These are phyloP conservation scores for Megathymus violae DNA, from an alignment of 1,140 invertebrate species.

Conservation along the genomic window DNA sequence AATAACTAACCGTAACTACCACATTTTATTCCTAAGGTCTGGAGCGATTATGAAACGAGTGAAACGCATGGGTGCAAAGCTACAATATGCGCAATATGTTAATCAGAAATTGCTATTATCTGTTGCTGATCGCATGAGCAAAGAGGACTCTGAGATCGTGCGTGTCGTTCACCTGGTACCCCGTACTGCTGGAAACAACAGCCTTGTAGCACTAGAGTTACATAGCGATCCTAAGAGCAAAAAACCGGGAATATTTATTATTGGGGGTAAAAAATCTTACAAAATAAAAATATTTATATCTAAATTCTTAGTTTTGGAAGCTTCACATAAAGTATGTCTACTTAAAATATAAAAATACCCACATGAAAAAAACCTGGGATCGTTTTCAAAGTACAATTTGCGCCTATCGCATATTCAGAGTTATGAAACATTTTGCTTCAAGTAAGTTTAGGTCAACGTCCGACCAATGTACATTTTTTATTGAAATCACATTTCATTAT, in stretches of 20 bases:
- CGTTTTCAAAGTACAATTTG: too few relatives aligned
- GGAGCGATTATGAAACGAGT: conserved; percentile 65
- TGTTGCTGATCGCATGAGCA: conserved; percentile 43
- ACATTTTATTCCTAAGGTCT: conserved; percentile 61
- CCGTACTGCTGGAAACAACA: conserved; percentile 54
- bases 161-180: conserved; percentile 51
- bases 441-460: too few relatives aligned
- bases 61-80: conserved; percentile 41
- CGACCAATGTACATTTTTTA: too few relatives aligned
- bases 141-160: conserved; percentile 53
- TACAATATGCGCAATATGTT: conserved; percentile 52
- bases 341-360: too few relatives aligned
- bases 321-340: too few relatives aligned
- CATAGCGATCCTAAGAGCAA: conserved; percentile 61
- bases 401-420: too few relatives aligned
- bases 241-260: conserved; percentile 72
- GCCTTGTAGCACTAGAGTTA: conserved; percentile 62
- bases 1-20: too few relatives aligned
- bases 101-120: conserved; percentile 45
- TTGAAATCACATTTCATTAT: too few relatives aligned
- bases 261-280: conserved; percentile 71
- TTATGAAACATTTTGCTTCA: too few relatives aligned
- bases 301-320: too few relatives aligned
- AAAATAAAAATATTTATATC: too few relatives aligned
- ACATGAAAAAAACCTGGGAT: too few relatives aligned